Evolutionary conservation across 2,888 invertebrate species (phyloP), one percentile per base, ranked within the genome.

Genomic region (Odontocerum albicorne): DNA sequence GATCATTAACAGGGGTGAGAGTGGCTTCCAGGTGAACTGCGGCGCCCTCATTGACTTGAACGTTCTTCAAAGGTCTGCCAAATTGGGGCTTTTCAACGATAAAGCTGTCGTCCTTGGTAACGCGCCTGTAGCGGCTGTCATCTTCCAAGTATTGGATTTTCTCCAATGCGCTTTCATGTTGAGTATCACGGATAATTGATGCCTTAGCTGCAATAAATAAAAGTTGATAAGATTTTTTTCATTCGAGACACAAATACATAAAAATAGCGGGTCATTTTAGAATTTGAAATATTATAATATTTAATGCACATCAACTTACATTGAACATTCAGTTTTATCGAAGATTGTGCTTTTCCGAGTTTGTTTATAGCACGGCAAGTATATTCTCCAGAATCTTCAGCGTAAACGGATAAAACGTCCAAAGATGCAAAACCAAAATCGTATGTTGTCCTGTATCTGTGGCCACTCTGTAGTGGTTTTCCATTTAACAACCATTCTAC

Each of bases 341-440:
- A 87, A 35, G 92, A 92, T 55, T 84, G 80, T 1, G 92, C 92
- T 71, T 88, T 86, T 63, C 94, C 95, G 60, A 92, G 75, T 63
- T 85, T 86, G 70, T 95, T 95, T 49, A 90, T 92, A 44, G 90
- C 93, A 67, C 84, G 86, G 72, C 92, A 92, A 10, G 90, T 90
- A 67, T 94, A 94, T 70, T 92, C 92, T 49, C 96, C 96, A 61
- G 92, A 89, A 71, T 98, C 98, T 75, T 95, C 95, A 13, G 90
- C 89, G 66, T 95, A 93, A 1, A 95, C 95, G 35, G 93, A 91
- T 20, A 96, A 80, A 58, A 99, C 91, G 70, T 99, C 98, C 60
- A 99, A 81, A 47, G 97, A 92, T 53, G 96, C 95, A 72, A 96
- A 97, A 39, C 98, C 98, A 71, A 99, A 98, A 70, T 98, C 97